Conservation (phyloP, 2,113 vertebrate species). For the Muntiacus reevesi region DNA sequence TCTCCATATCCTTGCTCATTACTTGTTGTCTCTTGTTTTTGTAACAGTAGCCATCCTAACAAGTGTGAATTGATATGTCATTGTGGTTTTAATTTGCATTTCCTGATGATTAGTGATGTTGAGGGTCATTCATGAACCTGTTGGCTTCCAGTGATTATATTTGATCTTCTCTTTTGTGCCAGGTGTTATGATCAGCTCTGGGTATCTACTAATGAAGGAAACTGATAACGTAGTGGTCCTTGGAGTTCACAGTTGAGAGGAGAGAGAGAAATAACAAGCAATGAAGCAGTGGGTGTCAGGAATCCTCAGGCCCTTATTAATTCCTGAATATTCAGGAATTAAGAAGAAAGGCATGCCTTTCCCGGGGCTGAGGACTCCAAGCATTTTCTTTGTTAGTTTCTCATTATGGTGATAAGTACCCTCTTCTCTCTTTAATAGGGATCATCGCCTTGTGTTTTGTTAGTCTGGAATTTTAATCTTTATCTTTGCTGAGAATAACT, state of each 20-base stretch:
- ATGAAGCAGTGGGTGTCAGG: not conserved
- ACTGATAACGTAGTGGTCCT: not conserved
- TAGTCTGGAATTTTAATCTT: too few species aligned
- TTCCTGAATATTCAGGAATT: too few species aligned
- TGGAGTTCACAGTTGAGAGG: not conserved
- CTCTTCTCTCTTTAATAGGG: too few species aligned
- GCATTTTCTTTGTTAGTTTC: too few species aligned
- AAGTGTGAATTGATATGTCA: not conserved
- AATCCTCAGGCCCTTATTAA: too few species aligned
- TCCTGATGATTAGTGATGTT: not conserved
- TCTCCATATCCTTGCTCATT: not conserved
- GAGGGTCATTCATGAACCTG: not conserved
- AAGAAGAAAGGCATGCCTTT: too few species aligned
- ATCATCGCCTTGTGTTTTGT: too few species aligned
- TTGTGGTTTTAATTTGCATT: not conserved
- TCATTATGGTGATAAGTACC: too few species aligned
- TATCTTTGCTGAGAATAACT: too few species aligned
- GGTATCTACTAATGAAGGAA: not conserved
- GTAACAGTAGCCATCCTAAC: not conserved
- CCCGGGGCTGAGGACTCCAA: too few species aligned
- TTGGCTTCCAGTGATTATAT: not conserved
- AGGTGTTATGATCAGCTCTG: not conserved
- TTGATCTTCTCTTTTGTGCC: not conserved
- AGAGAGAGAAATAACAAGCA: not conserved
- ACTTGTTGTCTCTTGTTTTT: not conserved